Evolutionary conservation across 2,113 vertebrate species (phyloP).

Genomic region (Microtus oregoni): DNA sequence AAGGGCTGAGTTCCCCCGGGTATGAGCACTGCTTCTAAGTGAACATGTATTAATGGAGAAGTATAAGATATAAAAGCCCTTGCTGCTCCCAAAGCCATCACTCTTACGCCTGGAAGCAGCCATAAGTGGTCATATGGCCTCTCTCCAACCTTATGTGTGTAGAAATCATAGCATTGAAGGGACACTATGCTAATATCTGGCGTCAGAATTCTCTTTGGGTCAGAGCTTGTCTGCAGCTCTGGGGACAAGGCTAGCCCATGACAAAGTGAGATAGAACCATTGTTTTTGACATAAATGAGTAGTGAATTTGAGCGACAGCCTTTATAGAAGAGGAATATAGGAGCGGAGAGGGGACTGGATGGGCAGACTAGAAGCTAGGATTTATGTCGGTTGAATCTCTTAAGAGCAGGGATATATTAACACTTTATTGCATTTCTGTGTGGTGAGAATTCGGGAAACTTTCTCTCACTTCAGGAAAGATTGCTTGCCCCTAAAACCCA

Average conservation of each 20-base stretch:
- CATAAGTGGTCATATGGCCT: background rate
- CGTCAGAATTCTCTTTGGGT: background rate
- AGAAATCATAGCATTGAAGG: background rate
- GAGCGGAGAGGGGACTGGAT: background rate
- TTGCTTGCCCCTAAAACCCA: too few relatives aligned
- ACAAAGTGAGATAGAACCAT: background rate
- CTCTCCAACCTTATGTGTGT: background rate
- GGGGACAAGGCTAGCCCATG: background rate
- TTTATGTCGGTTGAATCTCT: background rate
- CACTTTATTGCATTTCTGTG: background rate
- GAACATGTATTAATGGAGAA: background rate
- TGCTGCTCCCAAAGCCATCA: background rate
- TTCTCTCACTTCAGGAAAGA: background rate
- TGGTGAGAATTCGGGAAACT: background rate
- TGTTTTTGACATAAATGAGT: background rate
- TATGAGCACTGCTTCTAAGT: background rate
- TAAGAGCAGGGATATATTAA: constrained; percentile 2
- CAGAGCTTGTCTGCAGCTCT: background rate
- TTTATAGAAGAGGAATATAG: constrained; percentile 29
- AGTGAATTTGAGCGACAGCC: background rate
- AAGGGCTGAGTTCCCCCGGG: background rate
- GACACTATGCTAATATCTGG: background rate
- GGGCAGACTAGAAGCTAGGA: background rate
- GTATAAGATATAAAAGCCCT: background rate
- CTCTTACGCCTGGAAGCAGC: background rate